Evolutionary conservation across 1,140 invertebrate genomes (phyloP).

Genomic region (Vanessa atalanta): DNA sequence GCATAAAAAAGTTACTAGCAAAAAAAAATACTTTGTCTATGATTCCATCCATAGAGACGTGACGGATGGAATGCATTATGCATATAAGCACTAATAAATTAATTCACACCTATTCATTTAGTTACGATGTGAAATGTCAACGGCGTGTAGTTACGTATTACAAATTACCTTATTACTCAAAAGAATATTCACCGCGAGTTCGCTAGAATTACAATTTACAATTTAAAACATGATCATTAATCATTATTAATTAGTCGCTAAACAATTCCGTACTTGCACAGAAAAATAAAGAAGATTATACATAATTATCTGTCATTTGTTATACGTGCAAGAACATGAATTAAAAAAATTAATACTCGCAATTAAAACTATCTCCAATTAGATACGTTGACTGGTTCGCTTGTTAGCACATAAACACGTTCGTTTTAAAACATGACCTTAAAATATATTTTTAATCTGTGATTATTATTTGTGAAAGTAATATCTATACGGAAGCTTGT

Average conservation of each 20-base stretch:
- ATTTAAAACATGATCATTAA: constrained; percentile 56
- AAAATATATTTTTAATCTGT: constrained; percentile 12
- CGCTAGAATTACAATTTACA: constrained; percentile 57
- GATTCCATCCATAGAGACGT: not conserved
- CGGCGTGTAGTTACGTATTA: constrained; percentile 51
- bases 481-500: constrained; percentile 65
- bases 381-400: constrained; percentile 18
- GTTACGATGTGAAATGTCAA: constrained; percentile 45
- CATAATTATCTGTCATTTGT: constrained; percentile 23
- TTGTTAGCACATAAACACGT: not conserved
- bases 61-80: constrained; percentile 8
- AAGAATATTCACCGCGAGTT: constrained; percentile 47
- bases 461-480: constrained; percentile 49
- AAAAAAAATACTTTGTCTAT: constrained; percentile 1
- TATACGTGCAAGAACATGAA: constrained; percentile 4
- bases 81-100: constrained; percentile 39
- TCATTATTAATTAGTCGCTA: constrained; percentile 62
- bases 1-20: not conserved
- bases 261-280: constrained; percentile 44
- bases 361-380: constrained; percentile 25
- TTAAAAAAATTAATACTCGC: constrained; percentile 11
- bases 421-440: not conserved
- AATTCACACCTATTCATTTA: constrained; percentile 50
- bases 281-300: constrained; percentile 19
- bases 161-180: constrained; percentile 59